Conservation (phyloP, 2,113 vertebrate species). For the Pollachius pollachius region DNA sequence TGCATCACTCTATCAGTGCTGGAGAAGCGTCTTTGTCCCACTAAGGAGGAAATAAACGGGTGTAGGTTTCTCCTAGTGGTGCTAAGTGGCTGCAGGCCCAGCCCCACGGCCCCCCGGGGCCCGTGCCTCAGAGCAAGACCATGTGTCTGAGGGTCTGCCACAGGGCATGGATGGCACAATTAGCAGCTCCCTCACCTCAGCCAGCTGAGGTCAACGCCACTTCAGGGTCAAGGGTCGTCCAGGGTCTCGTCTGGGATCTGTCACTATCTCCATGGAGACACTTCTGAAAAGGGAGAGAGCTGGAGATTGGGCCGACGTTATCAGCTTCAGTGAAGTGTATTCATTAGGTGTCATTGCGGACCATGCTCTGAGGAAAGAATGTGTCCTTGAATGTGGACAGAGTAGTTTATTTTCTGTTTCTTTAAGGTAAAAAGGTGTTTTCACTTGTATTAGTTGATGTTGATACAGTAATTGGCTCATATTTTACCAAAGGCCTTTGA, state of each 20-base stretch:
- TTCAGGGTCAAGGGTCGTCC: constrained; percentile 55
- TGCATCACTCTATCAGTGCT: neutral
- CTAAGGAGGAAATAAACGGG: constrained; percentile 27
- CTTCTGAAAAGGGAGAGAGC: neutral
- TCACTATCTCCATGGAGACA: constrained; percentile 6
- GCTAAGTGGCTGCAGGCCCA: constrained; percentile 50
- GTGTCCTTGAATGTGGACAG: too few species aligned
- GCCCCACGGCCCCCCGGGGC: constrained; percentile 18
- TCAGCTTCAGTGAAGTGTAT: neutral
- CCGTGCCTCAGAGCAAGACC: constrained; percentile 35
- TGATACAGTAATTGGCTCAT: too few species aligned
- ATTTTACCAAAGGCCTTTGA: too few species aligned
- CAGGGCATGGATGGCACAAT: constrained; percentile 65
- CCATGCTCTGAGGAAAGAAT: too few species aligned
- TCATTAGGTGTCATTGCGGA: neutral
- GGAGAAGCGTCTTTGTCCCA: constrained; percentile 1
- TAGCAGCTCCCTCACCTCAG: constrained; percentile 67
- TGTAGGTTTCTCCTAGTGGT: constrained; percentile 1
- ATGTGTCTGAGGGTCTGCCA: constrained; percentile 51
- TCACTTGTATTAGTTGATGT: too few species aligned
- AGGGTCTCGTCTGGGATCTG: constrained; percentile 49
- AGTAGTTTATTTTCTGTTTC: too few species aligned
- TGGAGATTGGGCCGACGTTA: constrained; percentile 33
- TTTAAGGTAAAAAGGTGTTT: too few species aligned
- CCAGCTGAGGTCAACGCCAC: constrained; percentile 55